Conservation (phyloP, 2,797 vertebrate species). For the Pantherophis vulpinus region DNA sequence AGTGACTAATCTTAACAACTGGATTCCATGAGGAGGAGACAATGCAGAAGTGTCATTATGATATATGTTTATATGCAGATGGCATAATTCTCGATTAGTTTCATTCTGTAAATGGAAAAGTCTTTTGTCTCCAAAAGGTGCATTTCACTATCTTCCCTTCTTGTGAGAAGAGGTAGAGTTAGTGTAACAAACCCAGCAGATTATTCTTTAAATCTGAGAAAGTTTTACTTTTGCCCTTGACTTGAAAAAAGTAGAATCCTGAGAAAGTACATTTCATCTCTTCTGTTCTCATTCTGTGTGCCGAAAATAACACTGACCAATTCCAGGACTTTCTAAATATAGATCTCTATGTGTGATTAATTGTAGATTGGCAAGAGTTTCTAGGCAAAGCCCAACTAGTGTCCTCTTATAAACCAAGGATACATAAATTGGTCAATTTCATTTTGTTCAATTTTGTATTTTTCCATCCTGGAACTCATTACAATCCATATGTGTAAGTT, state of each 20-base stretch:
- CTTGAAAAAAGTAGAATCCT: not conserved
- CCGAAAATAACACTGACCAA: not conserved
- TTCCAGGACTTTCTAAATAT: not conserved
- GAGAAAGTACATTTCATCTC: not conserved
- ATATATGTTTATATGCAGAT: too few relatives aligned
- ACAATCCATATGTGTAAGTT: not conserved
- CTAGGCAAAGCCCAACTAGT: not conserved
- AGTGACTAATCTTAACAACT: not conserved
- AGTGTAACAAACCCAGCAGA: not conserved
- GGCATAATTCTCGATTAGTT: not conserved
- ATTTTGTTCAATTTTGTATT: not conserved
- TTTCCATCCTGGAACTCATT: not conserved
- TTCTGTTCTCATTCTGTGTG: not conserved
- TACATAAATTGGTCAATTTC: not conserved
- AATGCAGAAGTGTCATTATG: not conserved
- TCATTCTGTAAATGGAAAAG: not conserved
- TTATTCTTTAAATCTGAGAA: not conserved
- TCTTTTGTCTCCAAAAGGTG: not conserved
- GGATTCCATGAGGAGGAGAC: not conserved
- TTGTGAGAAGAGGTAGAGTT: not conserved
- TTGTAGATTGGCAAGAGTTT: not conserved
- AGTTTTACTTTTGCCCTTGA: not conserved
- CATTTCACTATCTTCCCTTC: not conserved
- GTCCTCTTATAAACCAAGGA: not conserved
- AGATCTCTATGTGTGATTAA: not conserved